Evolutionary conservation across 2,888 invertebrate genomes (phyloP).

Genomic region (Pyrgus malvae): DNA sequence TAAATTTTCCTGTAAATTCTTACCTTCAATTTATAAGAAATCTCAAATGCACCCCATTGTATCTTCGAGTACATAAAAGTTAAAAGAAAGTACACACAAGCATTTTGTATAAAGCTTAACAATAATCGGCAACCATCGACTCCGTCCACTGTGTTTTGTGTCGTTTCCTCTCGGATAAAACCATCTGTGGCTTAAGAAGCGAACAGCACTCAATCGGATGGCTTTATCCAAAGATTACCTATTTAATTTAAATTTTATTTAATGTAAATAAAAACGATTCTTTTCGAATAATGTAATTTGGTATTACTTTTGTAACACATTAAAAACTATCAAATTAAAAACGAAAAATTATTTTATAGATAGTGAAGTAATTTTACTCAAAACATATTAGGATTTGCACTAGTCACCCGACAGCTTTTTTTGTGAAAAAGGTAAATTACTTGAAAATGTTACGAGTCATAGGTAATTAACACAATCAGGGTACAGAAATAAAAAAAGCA

Average conservation of each 20-base stretch:
- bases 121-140: slow-evolving; percentile 51
- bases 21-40: not conserved
- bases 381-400: too few relatives aligned
- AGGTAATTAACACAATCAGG: too few relatives aligned
- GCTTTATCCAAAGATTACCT: slow-evolving; percentile 40
- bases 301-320: too few relatives aligned
- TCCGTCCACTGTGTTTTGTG: slow-evolving; percentile 40
- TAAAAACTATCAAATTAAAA: too few relatives aligned
- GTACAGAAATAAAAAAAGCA: too few relatives aligned
- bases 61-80: not conserved
- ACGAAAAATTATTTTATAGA: too few relatives aligned
- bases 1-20: not conserved
- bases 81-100: slow-evolving; percentile 9
- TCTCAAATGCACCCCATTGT: slow-evolving; percentile 12
- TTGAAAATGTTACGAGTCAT: too few relatives aligned
- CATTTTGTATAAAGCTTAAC: slow-evolving; percentile 33
- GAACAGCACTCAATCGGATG: slow-evolving; percentile 68
- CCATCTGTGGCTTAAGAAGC: slow-evolving; percentile 76
- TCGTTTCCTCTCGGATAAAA: slow-evolving; percentile 64
- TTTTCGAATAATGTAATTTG: too few relatives aligned
- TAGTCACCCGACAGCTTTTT: too few relatives aligned
- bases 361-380: too few relatives aligned
- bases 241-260: not conserved
- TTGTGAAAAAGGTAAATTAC: too few relatives aligned
- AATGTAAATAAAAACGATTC: too few relatives aligned